Percentiles rank a stretch among this genome's conserved stretches.
Evolutionary conservation across 2,113 vertebrate species (phyloP).

Genomic region (Sciurus niger): DNA sequence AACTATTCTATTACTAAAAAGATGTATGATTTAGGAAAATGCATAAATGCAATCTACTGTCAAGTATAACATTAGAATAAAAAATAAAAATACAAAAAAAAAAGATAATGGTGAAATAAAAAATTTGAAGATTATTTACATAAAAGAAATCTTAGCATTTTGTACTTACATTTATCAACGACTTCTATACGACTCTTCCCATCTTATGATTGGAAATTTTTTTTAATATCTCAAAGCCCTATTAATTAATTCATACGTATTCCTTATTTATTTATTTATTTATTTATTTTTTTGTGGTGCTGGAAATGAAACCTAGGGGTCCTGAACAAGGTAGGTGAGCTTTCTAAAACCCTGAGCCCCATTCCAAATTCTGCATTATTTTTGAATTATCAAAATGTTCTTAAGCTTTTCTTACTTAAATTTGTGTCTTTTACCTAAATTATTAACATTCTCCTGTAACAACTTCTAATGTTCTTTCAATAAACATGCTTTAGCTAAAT

Average conservation of each 20-base stretch:
- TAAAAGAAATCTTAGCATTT: conserved; percentile 46
- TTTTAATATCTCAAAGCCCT: conserved; percentile 22
- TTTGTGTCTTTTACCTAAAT: conserved; percentile 3
- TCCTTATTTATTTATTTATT: not conserved
- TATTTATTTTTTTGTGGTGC: not conserved
- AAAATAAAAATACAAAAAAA: not conserved
- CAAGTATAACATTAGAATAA: no score
- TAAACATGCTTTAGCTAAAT: conserved; percentile 52
- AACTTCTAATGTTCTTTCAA: conserved; percentile 64
- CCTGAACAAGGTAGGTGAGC: no score
- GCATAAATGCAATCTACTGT: no score
- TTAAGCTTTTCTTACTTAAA: conserved; percentile 63
- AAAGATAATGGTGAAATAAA: conserved; percentile 17
- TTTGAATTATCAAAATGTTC: conserved; percentile 60
- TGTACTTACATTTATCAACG: not conserved
- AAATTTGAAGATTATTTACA: not conserved
- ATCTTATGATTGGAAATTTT: conserved; percentile 19
- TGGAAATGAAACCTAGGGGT: no score
- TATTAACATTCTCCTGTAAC: conserved; percentile 61
- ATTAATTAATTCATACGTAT: not conserved
- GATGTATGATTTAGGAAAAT: not conserved
- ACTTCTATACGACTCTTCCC: not conserved
- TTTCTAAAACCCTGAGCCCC: no score
- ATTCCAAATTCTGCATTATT: conserved; percentile 26
- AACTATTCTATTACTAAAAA: conserved; percentile 3